These are phyloP conservation scores for Sprattus sprattus DNA, from an alignment of 2,113 vertebrate genomes.

Conservation along the genomic window DNA sequence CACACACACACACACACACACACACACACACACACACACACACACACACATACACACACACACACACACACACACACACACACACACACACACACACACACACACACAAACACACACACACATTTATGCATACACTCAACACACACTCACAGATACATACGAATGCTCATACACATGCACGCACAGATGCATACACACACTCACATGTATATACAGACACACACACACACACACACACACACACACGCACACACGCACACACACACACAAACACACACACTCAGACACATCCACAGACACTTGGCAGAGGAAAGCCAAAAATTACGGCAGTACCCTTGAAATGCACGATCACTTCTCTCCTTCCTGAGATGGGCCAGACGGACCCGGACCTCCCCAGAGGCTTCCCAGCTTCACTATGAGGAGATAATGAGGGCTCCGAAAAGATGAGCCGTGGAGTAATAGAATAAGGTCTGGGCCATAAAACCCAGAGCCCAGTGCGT, in stretches of 20 bases:
- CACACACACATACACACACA: neutral
- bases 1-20: neutral
- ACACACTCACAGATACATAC: neutral
- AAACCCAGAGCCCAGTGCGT: neutral
- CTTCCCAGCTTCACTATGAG: neutral
- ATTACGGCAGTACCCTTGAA: neutral
- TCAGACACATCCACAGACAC: neutral
- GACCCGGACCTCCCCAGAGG: neutral
- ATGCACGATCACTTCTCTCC: neutral
- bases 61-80: conserved; percentile 14
- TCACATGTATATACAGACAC: no score
- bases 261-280: conserved; percentile 17
- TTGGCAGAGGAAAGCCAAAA: neutral
- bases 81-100: neutral
- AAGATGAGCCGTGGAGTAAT: neutral
- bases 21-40: neutral
- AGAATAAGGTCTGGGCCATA: neutral
- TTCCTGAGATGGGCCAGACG: neutral
- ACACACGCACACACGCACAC: neutral
- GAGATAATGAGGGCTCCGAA: neutral
- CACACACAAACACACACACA: no score
- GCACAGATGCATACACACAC: no score
- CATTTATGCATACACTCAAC: no score
- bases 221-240: no score
- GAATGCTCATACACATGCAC: neutral